phyloP scores from a whole-genome alignment of 2,888 invertebrate genomes.

The Dryobotodes eremita region DNA sequence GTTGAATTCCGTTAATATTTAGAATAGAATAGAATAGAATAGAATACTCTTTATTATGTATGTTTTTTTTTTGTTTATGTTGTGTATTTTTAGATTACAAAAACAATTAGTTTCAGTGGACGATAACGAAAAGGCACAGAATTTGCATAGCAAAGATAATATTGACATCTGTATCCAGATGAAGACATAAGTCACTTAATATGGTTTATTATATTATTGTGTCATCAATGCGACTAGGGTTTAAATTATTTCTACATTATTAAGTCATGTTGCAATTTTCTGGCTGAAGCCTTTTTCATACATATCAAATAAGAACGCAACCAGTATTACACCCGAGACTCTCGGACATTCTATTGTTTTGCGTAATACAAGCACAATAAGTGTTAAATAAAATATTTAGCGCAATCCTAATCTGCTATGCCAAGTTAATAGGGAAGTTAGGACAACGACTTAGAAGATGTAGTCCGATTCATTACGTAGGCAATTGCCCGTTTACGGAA shows the following conservation, averaged over 20 bases:
- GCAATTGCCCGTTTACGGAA: conserved; percentile 29
- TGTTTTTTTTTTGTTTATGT: no score
- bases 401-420: background rate
- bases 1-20: background rate
- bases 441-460: conserved; percentile 25
- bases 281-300: background rate
- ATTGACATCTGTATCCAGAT: background rate
- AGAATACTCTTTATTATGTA: no score
- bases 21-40: no score
- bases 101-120: background rate
- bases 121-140: background rate
- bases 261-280: background rate
- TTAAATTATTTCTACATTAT: background rate
- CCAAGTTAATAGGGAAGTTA: conserved; percentile 19
- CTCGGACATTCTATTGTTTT: background rate
- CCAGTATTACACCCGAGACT: no score
- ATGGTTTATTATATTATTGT: background rate
- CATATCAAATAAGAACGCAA: background rate
- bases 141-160: background rate
- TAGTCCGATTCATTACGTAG: conserved; percentile 40
- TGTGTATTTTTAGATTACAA: background rate
- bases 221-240: background rate
- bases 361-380: background rate
- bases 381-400: conserved; percentile 26
- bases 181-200: background rate